phyloP scores from a whole-genome alignment of 2,797 vertebrate species.

The Simalia tracyae region DNA sequence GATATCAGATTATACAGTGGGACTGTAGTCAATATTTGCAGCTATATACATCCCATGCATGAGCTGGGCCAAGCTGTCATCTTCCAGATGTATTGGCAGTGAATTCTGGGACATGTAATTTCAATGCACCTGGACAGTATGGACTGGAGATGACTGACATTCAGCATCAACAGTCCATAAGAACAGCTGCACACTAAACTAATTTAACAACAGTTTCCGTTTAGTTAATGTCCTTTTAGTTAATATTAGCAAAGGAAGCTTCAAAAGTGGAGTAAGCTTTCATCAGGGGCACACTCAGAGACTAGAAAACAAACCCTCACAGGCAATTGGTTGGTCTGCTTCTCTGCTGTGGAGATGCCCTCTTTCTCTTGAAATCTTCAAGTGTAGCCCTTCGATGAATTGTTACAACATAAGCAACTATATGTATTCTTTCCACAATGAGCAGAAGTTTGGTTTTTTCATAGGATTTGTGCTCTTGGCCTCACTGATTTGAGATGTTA shows the following conservation, averaged over 20 bases:
- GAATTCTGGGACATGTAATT: background rate
- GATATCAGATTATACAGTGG: background rate
- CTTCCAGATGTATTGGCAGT: background rate
- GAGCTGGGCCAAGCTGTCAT: background rate
- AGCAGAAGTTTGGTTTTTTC: background rate
- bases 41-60: background rate
- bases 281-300: background rate
- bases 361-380: background rate
- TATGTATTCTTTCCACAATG: background rate
- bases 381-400: background rate
- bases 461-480: background rate
- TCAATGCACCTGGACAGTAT: background rate
- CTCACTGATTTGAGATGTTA: background rate
- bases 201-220: background rate
- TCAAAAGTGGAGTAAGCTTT: background rate
- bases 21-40: background rate
- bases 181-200: background rate
- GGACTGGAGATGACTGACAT: background rate
- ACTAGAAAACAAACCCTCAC: background rate
- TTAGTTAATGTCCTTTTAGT: background rate
- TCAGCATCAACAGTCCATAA: background rate
- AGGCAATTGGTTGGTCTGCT: background rate
- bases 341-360: background rate
- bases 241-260: background rate
- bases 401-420: background rate